These are phyloP conservation scores for Leuciscus waleckii DNA, from an alignment of 2,797 vertebrate genomes.

Conservation along the genomic window DNA sequence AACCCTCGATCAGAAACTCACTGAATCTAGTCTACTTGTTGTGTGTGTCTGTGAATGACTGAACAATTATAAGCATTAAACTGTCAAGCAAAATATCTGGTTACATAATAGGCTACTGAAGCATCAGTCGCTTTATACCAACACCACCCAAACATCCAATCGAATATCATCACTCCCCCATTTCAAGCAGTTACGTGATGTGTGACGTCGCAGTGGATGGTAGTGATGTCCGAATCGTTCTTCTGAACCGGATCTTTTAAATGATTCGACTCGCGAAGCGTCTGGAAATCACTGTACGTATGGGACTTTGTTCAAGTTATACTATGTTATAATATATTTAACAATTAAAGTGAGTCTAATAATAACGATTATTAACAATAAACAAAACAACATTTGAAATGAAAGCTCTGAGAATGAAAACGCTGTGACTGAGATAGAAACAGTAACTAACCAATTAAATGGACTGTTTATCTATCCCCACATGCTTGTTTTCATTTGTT, in stretches of 20 bases:
- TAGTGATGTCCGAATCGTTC: slow-evolving; percentile 62
- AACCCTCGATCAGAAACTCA: slow-evolving; percentile 20
- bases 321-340: not conserved
- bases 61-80: slow-evolving; percentile 31
- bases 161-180: slow-evolving; percentile 75
- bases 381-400: not conserved
- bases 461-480: not conserved
- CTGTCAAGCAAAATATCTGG: slow-evolving; percentile 43
- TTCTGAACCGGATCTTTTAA: slow-evolving; percentile 1
- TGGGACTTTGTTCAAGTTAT: not conserved
- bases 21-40: not conserved
- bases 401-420: not conserved
- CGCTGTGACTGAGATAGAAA: not conserved
- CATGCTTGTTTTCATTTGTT: too few species aligned
- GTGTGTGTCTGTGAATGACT: slow-evolving; percentile 11
- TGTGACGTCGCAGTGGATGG: slow-evolving; percentile 79
- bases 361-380: not conserved
- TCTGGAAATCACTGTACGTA: not conserved
- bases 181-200: slow-evolving; percentile 80
- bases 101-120: slow-evolving; percentile 75
- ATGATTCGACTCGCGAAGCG: slow-evolving; percentile 1
- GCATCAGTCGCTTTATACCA: slow-evolving; percentile 73
- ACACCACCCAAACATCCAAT: slow-evolving; percentile 65
- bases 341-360: not conserved
- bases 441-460: not conserved